Base-by-base conservation (phyloP, 2,888 invertebrate species). In the Sympetrum striolatum region DNA sequence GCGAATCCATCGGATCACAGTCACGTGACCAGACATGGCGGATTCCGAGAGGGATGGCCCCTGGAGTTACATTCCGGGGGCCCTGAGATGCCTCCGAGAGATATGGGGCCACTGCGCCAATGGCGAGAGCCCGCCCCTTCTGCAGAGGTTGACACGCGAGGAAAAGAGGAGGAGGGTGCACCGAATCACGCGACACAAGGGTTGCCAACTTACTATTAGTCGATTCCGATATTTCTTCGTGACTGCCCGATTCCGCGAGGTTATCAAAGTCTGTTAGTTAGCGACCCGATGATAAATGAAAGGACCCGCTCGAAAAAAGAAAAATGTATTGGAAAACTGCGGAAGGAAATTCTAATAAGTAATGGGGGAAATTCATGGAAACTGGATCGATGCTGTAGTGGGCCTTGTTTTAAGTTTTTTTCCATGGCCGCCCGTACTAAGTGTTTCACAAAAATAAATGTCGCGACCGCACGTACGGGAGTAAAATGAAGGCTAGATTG, bases 101-200 rank as follows among this genome's bases (percentile, higher is more conserved):
- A 86, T 86, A 86, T 86, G 86, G 64, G 58, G 86, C 35, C 86
- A 86, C 60, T 86, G 86, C 86, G 64, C 86, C 60, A 60, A 58
- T 86, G 58, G 64, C 86, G 86, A 64, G 86, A 58, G 60, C 81
- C 44, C 81, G 3, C 81, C 81, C 44, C 25, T 31, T 25, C 10
- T n/a, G 35, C 22, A 64, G 37, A 37, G 37, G 22, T 10, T 37
- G 86, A 10, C 86, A 86, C 86, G 86, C 86, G 48, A 86, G 60
- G 64, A 37, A 60, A 37, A 18, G 35, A 35, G 25, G 48, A 14
- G n/a, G 25, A 35, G 58, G 35, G 58, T 58, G 25, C 82, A 58
- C 37, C 86, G n/a, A 37, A 60, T 86, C 86, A 86, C 86, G 86
- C 58, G 86, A 86, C 60, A 22, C 53, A 53, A 53, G 53, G 53